These are phyloP conservation scores for Sacculina carcini DNA, from an alignment of 2,888 invertebrate genomes.

Conservation along the genomic window DNA sequence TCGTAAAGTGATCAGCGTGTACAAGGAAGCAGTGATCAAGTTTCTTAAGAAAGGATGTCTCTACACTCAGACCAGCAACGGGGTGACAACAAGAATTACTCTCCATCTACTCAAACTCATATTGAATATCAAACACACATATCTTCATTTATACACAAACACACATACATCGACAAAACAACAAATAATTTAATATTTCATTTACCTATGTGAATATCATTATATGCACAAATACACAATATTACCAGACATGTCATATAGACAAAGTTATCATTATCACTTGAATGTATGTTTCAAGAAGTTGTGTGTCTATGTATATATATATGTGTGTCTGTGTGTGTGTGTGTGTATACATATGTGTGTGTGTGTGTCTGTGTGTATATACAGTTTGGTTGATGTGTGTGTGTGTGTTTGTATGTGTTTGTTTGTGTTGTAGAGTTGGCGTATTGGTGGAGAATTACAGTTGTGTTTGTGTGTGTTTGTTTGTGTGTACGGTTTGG, in stretches of 20 bases:
- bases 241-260: no score
- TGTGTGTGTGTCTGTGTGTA: no score
- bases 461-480: neutral
- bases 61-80: slow-evolving; percentile 11
- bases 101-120: neutral
- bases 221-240: no score
- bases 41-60: slow-evolving; percentile 22
- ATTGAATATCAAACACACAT: no score
- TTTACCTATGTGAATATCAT: neutral
- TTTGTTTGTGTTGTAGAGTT: no score
- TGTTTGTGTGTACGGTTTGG: no score
- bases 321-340: neutral
- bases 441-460: neutral
- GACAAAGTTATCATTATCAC: neutral
- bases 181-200: neutral
- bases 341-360: slow-evolving; percentile 1
- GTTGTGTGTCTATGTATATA: neutral
- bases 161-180: neutral
- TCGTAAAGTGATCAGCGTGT: slow-evolving; percentile 40
- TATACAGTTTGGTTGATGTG: no score
- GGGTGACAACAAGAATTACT: neutral
- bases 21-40: slow-evolving; percentile 39
- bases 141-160: neutral
- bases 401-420: no score
- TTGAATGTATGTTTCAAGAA: neutral